Evolutionary conservation across 2,888 invertebrate species (phyloP), one percentile per base, ranked within the genome.

Genomic region (Stictocephala bisonia): DNA sequence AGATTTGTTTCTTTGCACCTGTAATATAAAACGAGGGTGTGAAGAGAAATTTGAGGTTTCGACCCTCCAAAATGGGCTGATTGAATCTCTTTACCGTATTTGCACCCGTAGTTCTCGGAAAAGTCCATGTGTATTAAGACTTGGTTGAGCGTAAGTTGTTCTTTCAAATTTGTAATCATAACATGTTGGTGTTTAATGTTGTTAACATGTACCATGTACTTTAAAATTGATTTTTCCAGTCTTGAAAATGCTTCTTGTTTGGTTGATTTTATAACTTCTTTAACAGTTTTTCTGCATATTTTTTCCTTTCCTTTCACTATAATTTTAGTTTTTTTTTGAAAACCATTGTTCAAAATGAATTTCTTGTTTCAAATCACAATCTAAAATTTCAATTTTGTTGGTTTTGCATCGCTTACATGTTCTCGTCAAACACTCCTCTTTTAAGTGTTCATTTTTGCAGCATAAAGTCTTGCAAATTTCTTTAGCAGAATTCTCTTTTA

Each of bases 11-110:
- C 68, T 50, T 22, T 20, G 44, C 50, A 26, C 26, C 22, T 41
- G 27, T 68, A 68, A 41, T 66, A 66, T 20, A 15, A n/a, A 26
- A 66, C 41, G 15, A 24, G 53, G n/a, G 76, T 75, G 35, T 76
- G 75, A 3, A 75, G 44, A 35, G 66, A 48, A 27, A 73, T 51
- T 40, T 73, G 70, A 1, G n/a, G 15, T 0, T 70, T 56, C 27
- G 68, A 73, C 15, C 71, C 72, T 24, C 66, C 66, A 24, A 66
- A 66, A 41, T 66, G 66, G 15, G 24, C 41, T 1, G 22, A 22
- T 27, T 66, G 66, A 41, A 66, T 66, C 66, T 66, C 66, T 66
- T 66, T 27, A 44, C 26, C n/a, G 13, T 41, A 66, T 27, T 66
- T 66, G 48, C 66, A 66, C 4, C 27, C 27, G 24, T 66, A 44